Evolutionary conservation across 2,113 vertebrate genomes (phyloP), one percentile per base, ranked within the genome.

Genomic region (Ptychochromis oligacanthus): DNA sequence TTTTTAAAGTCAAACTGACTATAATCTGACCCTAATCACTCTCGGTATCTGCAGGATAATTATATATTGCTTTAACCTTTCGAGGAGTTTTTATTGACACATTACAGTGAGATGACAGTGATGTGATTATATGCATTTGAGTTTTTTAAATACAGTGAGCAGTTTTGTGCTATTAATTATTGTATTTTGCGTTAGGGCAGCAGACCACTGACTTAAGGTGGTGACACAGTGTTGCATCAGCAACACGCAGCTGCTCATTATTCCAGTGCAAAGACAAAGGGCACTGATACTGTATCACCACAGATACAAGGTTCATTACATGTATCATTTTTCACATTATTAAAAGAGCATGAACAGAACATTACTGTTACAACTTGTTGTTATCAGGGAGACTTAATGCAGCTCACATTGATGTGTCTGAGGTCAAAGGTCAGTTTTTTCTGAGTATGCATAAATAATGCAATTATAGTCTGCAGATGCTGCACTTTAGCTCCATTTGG

Each of bases 231-330:
- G 61, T 20, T 61, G 75, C 40, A 13, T 78, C 26, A n/a, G 31
- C 26, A 11, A 31, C 34, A 58, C 61, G 34, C 38, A 81, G 34
- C 5, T 52, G 77, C 54, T 85, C 59, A 28, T 80, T 78, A 72
- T 61, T 83, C 18, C 56, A 40, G 76, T 77, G 57, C 79, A 80
- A 85, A 83, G 78, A 26, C 80, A 83, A 75, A 67, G 61, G 57
- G 49, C 43, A 1, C 38, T 72, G 40, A 80, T n/a, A 36, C 36
- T 57, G 49, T 56, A 60, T 79, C 82, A 7, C 40, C 1, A 7
- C 10, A 18, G 64, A 62, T 49, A 80, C 77, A 80, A 60, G 79
- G 76, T 56, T 87, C 77, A 72, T 59, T 61, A 56, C 52, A 79
- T 56, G 36, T 64, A 52, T 31, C 57, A 10, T 20, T 57, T 75